A percentile compares a stretch with the other conserved stretches of the same genome.
phyloP scores from a whole-genome alignment of 2,113 vertebrate species.

The Anseranas semipalmata region DNA sequence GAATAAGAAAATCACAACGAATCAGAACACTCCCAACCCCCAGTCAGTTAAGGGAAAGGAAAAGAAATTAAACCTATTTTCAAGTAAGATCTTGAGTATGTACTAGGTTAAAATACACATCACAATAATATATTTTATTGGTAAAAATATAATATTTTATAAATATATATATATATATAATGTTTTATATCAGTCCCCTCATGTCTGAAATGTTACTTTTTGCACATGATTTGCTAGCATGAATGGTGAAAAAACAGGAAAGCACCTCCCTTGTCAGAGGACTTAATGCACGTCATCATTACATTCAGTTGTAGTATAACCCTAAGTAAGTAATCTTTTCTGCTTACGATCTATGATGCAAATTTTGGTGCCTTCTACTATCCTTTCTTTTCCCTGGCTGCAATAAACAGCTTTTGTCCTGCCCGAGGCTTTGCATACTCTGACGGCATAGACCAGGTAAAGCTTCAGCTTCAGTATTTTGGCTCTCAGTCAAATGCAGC shows the following conservation, averaged over 20 bases:
- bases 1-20: not conserved
- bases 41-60: not conserved
- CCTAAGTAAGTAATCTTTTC: not conserved
- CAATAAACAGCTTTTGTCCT: not conserved
- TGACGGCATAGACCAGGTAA: not conserved
- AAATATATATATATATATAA: too few relatives aligned
- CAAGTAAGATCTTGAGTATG: not conserved
- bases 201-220: not conserved
- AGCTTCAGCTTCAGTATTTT: not conserved
- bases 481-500: not conserved
- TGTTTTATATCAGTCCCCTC: not conserved
- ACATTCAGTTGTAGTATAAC: not conserved
- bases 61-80: not conserved
- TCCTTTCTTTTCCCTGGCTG: not conserved
- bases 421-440: fast-evolving
- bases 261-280: not conserved
- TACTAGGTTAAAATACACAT: not conserved
- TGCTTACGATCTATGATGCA: not conserved
- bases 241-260: not conserved
- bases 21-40: not conserved
- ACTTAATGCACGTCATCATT: not conserved
- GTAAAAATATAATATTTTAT: not conserved
- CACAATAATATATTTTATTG: not conserved
- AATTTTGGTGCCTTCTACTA: not conserved
- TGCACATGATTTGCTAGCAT: not conserved